Base-by-base conservation (phyloP, 2,113 vertebrate species). In the Sorex fumeus region DNA sequence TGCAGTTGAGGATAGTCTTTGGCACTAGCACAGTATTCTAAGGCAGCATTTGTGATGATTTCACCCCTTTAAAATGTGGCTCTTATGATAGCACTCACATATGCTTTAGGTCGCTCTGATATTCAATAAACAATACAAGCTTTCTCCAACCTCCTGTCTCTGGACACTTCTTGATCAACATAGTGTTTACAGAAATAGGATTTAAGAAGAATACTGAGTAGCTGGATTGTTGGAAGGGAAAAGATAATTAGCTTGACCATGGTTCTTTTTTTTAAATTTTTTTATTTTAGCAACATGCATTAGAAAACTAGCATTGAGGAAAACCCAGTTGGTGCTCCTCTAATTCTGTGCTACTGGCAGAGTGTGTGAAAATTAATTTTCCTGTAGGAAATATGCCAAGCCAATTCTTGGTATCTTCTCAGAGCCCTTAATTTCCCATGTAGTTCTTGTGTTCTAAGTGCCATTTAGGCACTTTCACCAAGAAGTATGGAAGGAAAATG, bases 21-120 rank as follows among this genome's bases (percentile, higher is more conserved):
- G 96, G 95, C 96, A 93, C 70, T 62, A 91, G 28, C 43, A 88
- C 28, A 5, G 50, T 87, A 74, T 88, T 94, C 91, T 78, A 71
- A 95, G 94, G 94, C 95, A 60, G 91, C 21, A 9, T 95, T 95
- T 90, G 90, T 21, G 43, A 97, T 98, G 97, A 98, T 95, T 97
- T 98, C 98, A 98, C 7, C 88, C 47, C 87, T 97, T 94, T 78
- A 95, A 96, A 97, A 97, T 97, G 84, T 95, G 93, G 88, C 93
- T 94, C 91, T 94, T 97, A 92, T 62, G 97, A 97, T 96, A 98
- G 97, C 96, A 64, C 94, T 93, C 93, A 88, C 87, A 96, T 92
- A 96, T 97, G 96, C 87, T 94, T 90, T 95, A 75, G 90, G 86
- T 94, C 67, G 0, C 92, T 94, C 67, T 32, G 21, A 90, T 97